A percentile compares a stretch with the other conserved stretches of the same genome.
Evolutionary conservation across 2,888 invertebrate genomes (phyloP).

Genomic region (Leptinotarsa peninsularis): DNA sequence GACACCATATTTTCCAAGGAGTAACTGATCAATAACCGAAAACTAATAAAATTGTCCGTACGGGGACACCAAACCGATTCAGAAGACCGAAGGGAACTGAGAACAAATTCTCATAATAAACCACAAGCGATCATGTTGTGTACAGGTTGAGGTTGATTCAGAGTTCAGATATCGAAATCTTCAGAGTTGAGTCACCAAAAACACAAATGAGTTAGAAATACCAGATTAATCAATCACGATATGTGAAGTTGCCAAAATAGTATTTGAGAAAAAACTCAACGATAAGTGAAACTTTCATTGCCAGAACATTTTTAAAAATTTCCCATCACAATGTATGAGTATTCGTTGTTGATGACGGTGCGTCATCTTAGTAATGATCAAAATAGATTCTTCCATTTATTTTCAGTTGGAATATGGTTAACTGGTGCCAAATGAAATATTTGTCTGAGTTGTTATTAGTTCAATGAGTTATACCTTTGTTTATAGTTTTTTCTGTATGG

Average conservation of each 20-base stretch:
- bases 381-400: not conserved
- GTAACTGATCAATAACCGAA: not conserved
- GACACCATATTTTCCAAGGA: not conserved
- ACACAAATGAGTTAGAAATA: not conserved
- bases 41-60: not conserved
- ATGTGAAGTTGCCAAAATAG: not conserved
- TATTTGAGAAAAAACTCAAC: not conserved
- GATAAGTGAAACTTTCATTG: no score
- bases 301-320: not conserved
- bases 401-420: not conserved
- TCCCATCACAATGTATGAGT: not conserved
- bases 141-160: not conserved
- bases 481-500: not conserved
- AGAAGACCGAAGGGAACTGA: conserved; percentile 14
- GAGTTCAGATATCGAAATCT: not conserved
- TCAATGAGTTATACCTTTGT: not conserved
- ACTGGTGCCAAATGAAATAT: not conserved
- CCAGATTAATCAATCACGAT: not conserved
- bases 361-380: not conserved
- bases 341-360: not conserved
- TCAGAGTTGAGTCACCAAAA: not conserved
- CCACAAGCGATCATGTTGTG: not conserved
- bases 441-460: not conserved
- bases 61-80: conserved; percentile 3
- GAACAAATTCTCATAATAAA: not conserved